phyloP scores from a whole-genome alignment of 2,797 vertebrate species.

The Thripadectes ignobilis region DNA sequence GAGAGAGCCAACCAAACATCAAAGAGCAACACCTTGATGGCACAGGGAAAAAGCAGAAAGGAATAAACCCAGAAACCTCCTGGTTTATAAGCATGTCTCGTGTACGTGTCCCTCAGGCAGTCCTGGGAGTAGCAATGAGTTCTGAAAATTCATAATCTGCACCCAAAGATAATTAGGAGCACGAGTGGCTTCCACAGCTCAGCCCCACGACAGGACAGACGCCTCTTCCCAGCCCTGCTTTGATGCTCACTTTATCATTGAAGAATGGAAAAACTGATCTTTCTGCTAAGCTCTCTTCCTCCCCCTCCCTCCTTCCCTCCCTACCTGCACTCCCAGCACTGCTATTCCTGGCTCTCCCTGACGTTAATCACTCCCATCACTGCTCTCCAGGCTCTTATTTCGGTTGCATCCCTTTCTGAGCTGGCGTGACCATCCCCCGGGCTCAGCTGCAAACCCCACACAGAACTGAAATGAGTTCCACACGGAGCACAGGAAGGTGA shows the following conservation, averaged over 20 bases:
- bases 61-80: background rate
- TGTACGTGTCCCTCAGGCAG: background rate
- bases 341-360: background rate
- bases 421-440: fast-evolving
- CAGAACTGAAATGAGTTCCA: background rate
- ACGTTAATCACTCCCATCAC: background rate
- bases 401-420: background rate
- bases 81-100: fast-evolving
- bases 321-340: background rate
- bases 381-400: background rate
- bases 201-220: fast-evolving
- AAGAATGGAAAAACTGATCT: background rate
- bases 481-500: background rate
- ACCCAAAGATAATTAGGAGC: background rate
- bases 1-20: background rate
- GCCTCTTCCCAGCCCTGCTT: background rate
- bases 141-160: background rate
- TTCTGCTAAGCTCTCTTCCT: background rate
- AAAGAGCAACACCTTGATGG: background rate
- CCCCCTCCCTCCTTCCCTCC: background rate
- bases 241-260: background rate
- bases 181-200: background rate
- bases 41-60: background rate
- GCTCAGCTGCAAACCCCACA: background rate
- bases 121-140: fast-evolving